Conservation (phyloP, 1,140 invertebrate species). For the Pogonomyrmex californicus region DNA sequence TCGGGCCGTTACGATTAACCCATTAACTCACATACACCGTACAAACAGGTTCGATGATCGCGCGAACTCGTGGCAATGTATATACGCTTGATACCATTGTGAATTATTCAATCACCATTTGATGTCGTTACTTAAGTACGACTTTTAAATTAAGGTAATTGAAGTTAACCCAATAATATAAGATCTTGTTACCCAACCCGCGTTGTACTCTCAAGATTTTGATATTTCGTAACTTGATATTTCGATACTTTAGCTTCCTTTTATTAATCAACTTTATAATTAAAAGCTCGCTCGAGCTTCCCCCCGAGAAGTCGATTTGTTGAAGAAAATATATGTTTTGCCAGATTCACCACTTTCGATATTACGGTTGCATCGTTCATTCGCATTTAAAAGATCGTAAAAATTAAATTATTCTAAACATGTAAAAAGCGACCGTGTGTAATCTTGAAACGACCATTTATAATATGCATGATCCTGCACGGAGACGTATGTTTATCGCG, state of each 20-base stretch:
- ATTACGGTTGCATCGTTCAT: neutral
- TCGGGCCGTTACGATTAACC: constrained; percentile 7
- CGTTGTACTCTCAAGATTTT: neutral
- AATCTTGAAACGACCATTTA: neutral
- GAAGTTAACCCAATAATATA: constrained; percentile 17
- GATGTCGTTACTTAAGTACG: neutral
- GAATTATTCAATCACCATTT: constrained; percentile 1
- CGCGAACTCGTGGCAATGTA: neutral
- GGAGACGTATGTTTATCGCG: constrained; percentile 19
- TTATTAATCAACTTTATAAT: constrained; percentile 54
- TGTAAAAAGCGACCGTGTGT: neutral
- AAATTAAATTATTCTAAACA: constrained; percentile 6
- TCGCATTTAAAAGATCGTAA: neutral
- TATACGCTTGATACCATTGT: neutral
- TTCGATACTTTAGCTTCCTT: constrained; percentile 3
- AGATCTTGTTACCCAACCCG: constrained; percentile 16
- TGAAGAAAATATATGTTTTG: neutral
- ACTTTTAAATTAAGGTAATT: neutral
- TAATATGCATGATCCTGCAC: neutral
- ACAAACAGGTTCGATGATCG: constrained; percentile 28
- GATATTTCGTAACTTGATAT: constrained; percentile 6
- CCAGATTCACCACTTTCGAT: neutral
- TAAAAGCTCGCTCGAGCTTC: constrained; percentile 1
- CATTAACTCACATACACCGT: constrained; percentile 8
- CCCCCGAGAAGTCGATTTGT: neutral